Evolutionary conservation across 2,888 invertebrate species (phyloP), one percentile per base, ranked within the genome.

Genomic region (Ophonus ardosiacus): DNA sequence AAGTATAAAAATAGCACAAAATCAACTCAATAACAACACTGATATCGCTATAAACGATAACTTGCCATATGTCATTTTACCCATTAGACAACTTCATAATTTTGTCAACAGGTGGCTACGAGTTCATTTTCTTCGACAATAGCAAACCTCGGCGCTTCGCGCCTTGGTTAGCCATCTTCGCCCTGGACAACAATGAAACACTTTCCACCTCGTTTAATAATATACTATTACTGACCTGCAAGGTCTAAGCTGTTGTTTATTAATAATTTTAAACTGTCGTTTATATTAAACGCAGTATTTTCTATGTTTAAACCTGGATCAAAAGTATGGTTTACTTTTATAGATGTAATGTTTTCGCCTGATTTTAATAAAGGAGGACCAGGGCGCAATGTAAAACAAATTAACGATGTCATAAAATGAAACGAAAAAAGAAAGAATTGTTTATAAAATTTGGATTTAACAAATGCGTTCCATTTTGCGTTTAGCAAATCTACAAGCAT

Each of bases 391-490:
- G 97, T 96, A 89, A 99, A 98, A 88, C 98, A 97, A 7, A 96
- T 93, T 86, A 98, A 91, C 3, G 98, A 98, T 71, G 98, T 93
- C 38, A 98, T 90, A 90, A 99, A 99, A 91, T 99, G 99, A 86
- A 96, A 94, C 10, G 96, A 94, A 91, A 99, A 99, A 82, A 97
- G 93, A 86, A 97, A 95, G 90, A 99, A 98, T 90, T 98, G 97
- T 5, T 96, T 93, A 91, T 98, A 98, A 91, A 99, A 98, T 86
- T 98, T 97, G 86, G 95, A 96, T 91, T 97, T 98, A 0, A 98
- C 98, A 90, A 98, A 99, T 0, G 98, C 97, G 89, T 98, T 97
- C 99, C 99, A 99, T 92, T 99, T 99, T 2, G 98, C 98, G 90
- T 98, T 96, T 10, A 99, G 92, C 15, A 99, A 93, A 90, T 99